These are phyloP conservation scores for Ailurus styani DNA, from an alignment of 2,113 vertebrate species.

Conservation along the genomic window DNA sequence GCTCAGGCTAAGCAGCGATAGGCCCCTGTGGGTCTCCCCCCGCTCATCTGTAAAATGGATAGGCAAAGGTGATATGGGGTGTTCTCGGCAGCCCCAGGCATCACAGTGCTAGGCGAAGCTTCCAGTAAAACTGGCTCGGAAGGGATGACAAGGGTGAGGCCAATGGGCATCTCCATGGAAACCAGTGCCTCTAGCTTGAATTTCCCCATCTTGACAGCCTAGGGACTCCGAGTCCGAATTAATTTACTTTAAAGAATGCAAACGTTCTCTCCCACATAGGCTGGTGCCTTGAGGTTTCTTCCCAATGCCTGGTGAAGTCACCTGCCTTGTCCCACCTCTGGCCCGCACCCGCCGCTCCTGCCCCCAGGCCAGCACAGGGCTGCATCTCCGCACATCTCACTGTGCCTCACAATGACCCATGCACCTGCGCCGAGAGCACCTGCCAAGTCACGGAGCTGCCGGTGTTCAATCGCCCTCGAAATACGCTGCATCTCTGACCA, in stretches of 20 bases:
- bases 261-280: background rate
- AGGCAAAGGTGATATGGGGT: background rate
- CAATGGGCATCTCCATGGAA: background rate
- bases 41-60: background rate
- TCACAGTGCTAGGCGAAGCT: background rate
- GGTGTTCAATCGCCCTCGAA: background rate
- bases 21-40: background rate
- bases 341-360: background rate
- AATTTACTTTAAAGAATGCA: background rate
- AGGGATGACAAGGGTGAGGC: background rate
- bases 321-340: background rate
- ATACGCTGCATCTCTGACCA: background rate
- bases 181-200: background rate
- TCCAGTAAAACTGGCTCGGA: background rate
- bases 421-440: background rate
- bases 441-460: rapidly evolving
- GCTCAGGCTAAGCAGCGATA: background rate
- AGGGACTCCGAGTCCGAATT: background rate
- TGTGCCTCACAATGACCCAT: background rate
- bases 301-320: background rate
- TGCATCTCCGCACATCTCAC: background rate
- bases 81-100: background rate
- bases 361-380: background rate
- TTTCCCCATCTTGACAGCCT: background rate
- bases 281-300: background rate